phyloP scores from a whole-genome alignment of 64 coral and sea anemone genomes.

The Montipora cactus region DNA sequence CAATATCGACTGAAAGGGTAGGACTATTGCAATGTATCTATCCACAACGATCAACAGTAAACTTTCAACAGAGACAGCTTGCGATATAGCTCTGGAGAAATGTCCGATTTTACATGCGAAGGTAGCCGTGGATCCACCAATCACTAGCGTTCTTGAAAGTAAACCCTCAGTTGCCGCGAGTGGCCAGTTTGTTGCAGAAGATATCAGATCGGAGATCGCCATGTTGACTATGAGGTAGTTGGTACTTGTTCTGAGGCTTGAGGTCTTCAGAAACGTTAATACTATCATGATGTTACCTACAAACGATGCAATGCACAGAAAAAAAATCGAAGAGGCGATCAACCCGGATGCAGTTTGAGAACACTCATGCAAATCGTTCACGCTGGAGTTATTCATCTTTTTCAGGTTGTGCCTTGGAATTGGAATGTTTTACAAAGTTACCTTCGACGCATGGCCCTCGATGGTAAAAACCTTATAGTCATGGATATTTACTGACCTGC shows the following conservation, averaged over 20 bases:
- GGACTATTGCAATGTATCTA: too few species aligned
- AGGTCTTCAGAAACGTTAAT: neutral
- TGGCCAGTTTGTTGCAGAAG: neutral
- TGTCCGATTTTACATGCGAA: neutral
- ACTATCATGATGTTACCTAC: conserved; percentile 1
- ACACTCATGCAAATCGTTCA: neutral
- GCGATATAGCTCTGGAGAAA: conserved; percentile 13
- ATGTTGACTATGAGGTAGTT: conserved; percentile 42
- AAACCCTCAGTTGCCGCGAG: conserved; percentile 9
- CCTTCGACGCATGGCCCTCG: too few species aligned
- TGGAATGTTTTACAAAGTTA: too few species aligned
- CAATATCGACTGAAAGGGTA: too few species aligned
- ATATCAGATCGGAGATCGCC: neutral
- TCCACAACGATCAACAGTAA: too few species aligned
- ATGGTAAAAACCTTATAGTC: too few species aligned
- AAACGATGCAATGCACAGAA: neutral
- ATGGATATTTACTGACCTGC: too few species aligned
- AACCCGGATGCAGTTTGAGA: neutral
- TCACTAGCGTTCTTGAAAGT: neutral
- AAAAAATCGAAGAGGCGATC: neutral
- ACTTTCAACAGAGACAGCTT: neutral
- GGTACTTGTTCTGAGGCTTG: neutral
- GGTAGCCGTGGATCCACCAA: neutral
- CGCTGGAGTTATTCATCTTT: conserved; percentile 13
- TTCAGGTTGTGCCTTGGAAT: too few species aligned